Conservation (phyloP, 2,797 vertebrate genomes). For the Brotogeris chrysoptera region DNA sequence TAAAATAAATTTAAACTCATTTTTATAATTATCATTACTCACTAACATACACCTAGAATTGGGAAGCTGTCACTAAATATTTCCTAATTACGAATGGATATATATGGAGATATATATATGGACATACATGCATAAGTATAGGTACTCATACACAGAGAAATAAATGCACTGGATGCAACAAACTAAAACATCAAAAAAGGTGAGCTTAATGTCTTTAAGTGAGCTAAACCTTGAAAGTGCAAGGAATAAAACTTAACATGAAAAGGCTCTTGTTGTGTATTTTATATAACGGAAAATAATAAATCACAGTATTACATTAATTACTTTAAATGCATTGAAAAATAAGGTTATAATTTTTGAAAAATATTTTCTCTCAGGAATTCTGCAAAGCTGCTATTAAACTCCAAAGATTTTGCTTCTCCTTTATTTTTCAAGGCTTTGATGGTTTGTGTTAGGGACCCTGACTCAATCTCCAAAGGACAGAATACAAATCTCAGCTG, state of each 20-base stretch:
- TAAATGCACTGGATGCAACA: background rate
- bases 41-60: background rate
- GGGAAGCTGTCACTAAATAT: background rate
- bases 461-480: background rate
- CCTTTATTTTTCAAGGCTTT: constrained; percentile 1
- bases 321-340: background rate
- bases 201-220: background rate
- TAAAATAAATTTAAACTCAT: background rate
- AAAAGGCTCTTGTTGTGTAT: background rate
- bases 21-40: background rate
- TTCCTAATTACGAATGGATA: background rate
- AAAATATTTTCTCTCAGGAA: background rate
- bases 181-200: background rate
- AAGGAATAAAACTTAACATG: background rate
- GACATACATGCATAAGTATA: background rate
- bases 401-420: background rate
- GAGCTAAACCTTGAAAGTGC: background rate
- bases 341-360: background rate
- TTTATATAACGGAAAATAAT: background rate
- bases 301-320: background rate
- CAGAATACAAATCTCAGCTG: background rate
- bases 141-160: background rate
- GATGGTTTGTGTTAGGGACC: background rate
- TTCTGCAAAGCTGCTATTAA: background rate
- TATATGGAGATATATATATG: background rate